These are phyloP conservation scores for Alethe castanea DNA, from an alignment of 2,113 vertebrate genomes.

Conservation along the genomic window DNA sequence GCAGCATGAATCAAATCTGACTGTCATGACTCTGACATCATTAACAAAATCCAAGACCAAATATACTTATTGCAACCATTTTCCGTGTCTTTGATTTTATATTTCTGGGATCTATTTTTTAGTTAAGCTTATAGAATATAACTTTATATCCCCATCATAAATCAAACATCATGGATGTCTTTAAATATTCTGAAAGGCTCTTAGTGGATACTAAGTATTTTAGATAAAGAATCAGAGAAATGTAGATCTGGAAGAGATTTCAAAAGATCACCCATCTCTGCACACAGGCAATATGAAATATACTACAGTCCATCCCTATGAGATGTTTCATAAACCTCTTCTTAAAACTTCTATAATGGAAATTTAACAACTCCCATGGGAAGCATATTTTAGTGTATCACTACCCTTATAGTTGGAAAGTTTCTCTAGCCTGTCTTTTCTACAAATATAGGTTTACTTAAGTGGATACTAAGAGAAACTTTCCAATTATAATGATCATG, in stretches of 20 bases:
- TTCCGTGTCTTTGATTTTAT: background rate
- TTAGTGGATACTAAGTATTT: slow-evolving; percentile 10
- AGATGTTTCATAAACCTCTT: slow-evolving; percentile 49
- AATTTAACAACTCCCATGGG: slow-evolving; percentile 60
- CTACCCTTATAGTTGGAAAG: slow-evolving; percentile 38
- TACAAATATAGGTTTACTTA: slow-evolving; percentile 37
- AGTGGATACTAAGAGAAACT: slow-evolving; percentile 3
- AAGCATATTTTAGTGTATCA: slow-evolving; percentile 33
- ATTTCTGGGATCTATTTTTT: background rate
- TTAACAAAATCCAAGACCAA: slow-evolving; percentile 14
- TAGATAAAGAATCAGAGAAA: slow-evolving; percentile 28
- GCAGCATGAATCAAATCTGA: background rate
- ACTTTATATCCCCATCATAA: slow-evolving; percentile 2
- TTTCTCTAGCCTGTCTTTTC: slow-evolving; percentile 24
- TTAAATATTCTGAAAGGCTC: slow-evolving; percentile 25
- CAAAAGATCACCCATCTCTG: slow-evolving; percentile 29
- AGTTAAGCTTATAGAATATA: background rate
- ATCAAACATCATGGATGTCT: slow-evolving; percentile 27
- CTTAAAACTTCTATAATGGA: slow-evolving; percentile 48
- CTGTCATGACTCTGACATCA: background rate
- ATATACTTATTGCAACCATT: background rate
- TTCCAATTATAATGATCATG: slow-evolving; percentile 40
- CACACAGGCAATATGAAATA: slow-evolving; percentile 25
- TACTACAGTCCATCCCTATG: slow-evolving; percentile 36
- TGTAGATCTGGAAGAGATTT: slow-evolving; percentile 21